Percentiles rank a stretch among this genome's conserved stretches.
Conservation (phyloP, 2,113 vertebrate species). For the Rostratula benghalensis region DNA sequence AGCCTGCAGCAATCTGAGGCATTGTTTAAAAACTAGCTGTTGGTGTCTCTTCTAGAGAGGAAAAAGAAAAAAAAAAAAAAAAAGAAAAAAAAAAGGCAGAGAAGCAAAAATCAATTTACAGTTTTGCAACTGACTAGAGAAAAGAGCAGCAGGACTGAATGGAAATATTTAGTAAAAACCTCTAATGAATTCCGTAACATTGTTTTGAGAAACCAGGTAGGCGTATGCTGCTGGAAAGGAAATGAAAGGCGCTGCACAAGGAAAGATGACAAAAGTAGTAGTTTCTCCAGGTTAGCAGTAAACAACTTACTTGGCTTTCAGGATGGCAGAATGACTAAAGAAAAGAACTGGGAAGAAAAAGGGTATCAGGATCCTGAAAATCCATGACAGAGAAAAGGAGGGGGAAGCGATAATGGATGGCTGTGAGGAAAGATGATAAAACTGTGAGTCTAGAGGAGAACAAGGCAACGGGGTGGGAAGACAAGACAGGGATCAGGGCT, state of each 20-base stretch:
- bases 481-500: constrained; percentile 11
- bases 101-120: neutral
- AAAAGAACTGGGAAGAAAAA: neutral
- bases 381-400: neutral
- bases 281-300: neutral
- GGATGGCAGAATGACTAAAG: rapidly evolving
- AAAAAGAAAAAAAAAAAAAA: neutral
- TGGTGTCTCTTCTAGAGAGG: neutral
- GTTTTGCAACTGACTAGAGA: neutral
- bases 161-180: neutral
- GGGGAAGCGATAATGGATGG: neutral
- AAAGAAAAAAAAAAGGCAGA: neutral
- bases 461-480: neutral
- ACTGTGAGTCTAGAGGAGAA: neutral
- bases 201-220: neutral
- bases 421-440: neutral
- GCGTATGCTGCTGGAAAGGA: neutral
- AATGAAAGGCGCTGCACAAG: too few species aligned
- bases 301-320: neutral
- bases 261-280: neutral
- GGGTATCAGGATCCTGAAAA: neutral
- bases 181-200: rapidly evolving
- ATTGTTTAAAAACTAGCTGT: neutral
- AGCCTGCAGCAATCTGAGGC: neutral
- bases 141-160: neutral